Evolutionary conservation across 2,113 vertebrate species (phyloP).

Genomic region (Brachionichthys hirsutus): DNA sequence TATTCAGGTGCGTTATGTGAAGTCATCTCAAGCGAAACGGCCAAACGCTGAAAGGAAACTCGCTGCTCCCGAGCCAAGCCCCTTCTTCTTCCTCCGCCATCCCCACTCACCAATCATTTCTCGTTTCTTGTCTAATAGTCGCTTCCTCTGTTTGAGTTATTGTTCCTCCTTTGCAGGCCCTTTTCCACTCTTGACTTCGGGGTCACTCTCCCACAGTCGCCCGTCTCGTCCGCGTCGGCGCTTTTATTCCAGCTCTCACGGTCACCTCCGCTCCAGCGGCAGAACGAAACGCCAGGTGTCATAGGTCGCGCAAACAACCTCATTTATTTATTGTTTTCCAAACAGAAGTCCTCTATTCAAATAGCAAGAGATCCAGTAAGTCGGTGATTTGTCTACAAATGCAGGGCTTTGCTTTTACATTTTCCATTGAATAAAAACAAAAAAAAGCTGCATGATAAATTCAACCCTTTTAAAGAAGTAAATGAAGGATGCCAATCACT

Average conservation of each 20-base stretch:
- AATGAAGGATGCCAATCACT: no score
- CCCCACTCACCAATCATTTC: constrained; percentile 57
- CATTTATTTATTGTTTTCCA: neutral
- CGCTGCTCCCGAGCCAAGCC: constrained; percentile 55
- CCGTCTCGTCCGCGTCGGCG: neutral
- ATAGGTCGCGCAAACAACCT: neutral
- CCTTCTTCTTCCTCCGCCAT: constrained; percentile 44
- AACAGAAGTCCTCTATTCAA: no score
- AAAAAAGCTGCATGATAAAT: no score
- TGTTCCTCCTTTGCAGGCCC: constrained; percentile 21
- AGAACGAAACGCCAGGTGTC: neutral
- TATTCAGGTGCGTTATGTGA: constrained; percentile 80
- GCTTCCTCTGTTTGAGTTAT: constrained; percentile 26
- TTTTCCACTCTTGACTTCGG: constrained; percentile 15
- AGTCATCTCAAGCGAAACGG: constrained; percentile 64
- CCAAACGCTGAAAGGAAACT: constrained; percentile 70
- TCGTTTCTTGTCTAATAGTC: constrained; percentile 27
- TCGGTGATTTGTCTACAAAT: no score
- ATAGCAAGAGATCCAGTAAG: no score
- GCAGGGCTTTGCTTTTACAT: neutral
- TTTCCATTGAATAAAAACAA: neutral
- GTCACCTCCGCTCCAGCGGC: neutral
- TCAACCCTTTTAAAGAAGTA: no score
- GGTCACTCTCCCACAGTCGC: constrained; percentile 8
- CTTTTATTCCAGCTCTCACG: constrained; percentile 14